Percentiles rank a stretch among this genome's conserved stretches.
phyloP scores from a whole-genome alignment of 2,888 invertebrate genomes.

The Atherix ibis region DNA sequence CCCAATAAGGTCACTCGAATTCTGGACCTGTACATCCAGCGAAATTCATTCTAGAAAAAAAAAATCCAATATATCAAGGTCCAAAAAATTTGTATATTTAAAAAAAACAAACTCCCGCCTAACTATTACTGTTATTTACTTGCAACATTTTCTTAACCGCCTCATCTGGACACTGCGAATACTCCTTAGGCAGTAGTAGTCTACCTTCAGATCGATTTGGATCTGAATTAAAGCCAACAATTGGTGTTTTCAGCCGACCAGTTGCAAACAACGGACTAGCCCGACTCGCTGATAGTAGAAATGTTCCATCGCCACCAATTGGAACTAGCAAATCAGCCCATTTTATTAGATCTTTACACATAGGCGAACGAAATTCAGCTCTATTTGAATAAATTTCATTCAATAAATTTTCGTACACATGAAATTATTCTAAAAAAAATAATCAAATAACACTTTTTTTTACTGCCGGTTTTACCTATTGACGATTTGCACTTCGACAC shows the following conservation, averaged over 20 bases:
- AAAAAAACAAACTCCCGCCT: too few species aligned
- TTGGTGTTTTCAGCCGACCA: slow-evolving; percentile 53
- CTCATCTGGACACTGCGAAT: slow-evolving; percentile 60
- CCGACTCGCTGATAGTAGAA: slow-evolving; percentile 70
- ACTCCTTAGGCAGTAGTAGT: slow-evolving; percentile 74
- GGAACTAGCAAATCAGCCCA: slow-evolving; percentile 86
- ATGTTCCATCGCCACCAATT: slow-evolving; percentile 95
- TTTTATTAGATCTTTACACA: slow-evolving; percentile 48
- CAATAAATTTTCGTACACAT: slow-evolving; percentile 3
- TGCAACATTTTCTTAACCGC: slow-evolving; percentile 62
- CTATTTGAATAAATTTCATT: slow-evolving; percentile 15
- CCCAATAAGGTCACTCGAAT: slow-evolving; percentile 77
- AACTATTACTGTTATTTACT: too few species aligned
- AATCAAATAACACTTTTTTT: slow-evolving; percentile 1
- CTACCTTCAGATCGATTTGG: slow-evolving; percentile 86
- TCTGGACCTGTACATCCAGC: slow-evolving; percentile 76
- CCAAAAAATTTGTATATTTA: too few species aligned
- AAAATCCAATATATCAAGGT: slow-evolving; percentile 6
- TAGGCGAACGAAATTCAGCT: slow-evolving; percentile 32
- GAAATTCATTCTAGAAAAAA: slow-evolving; percentile 50
- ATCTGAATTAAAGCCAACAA: slow-evolving; percentile 94
- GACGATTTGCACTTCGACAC: slow-evolving; percentile 62
- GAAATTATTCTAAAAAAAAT: slow-evolving; percentile 2
- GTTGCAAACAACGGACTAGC: slow-evolving; percentile 30
- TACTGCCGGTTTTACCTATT: slow-evolving; percentile 38